Conservation (phyloP, 2,113 vertebrate genomes). For the Sus scrofa region T2T-Sscrofa CM000819.6:30284001-30284500, state of each 20-base stretch:
- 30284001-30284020: fast-evolving
- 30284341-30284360: not conserved
- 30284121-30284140: slow-evolving; percentile 9
- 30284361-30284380: not conserved
- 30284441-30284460: slow-evolving; percentile 23
- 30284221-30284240: not conserved
- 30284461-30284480: slow-evolving; percentile 21
- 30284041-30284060: not conserved
- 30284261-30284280: slow-evolving; percentile 58
- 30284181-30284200: not conserved
- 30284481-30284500: slow-evolving; percentile 16
- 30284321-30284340: not conserved
- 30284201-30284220: not conserved
- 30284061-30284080: not conserved
- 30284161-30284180: slow-evolving; percentile 33
- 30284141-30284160: not conserved
- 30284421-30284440: slow-evolving; percentile 10
- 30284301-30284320: slow-evolving; percentile 49
- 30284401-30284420: slow-evolving; percentile 14
- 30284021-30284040: not conserved
- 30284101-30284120: not conserved
- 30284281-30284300: slow-evolving; percentile 19
- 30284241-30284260: slow-evolving; percentile 43
- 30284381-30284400: not conserved
- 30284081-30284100: not conserved